These are phyloP conservation scores for Rutpela maculata DNA, from an alignment of 2,888 invertebrate species.

Conservation along the genomic window DNA sequence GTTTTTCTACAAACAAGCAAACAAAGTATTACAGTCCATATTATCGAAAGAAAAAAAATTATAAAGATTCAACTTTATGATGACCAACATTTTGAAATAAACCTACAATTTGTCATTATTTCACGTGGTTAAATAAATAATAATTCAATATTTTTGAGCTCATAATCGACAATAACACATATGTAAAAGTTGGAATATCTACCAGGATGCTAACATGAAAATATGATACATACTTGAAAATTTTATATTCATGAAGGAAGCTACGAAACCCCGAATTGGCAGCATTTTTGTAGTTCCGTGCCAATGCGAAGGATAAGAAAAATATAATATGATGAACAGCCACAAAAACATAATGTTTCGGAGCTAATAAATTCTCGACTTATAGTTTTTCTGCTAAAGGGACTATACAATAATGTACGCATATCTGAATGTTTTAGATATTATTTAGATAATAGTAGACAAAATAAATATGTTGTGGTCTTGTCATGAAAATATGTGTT, in stretches of 20 bases:
- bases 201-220: constrained; percentile 38
- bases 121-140: not conserved
- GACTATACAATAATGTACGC: not conserved
- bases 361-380: constrained; percentile 38
- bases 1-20: too few species aligned
- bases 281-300: constrained; percentile 48
- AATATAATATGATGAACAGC: constrained; percentile 39
- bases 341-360: constrained; percentile 43
- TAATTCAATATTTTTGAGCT: not conserved
- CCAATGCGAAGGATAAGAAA: constrained; percentile 46
- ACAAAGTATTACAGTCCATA: too few species aligned
- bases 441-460: not conserved
- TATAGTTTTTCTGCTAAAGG: not conserved
- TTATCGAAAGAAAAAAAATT: too few species aligned
- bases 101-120: too few species aligned
- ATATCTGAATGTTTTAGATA: not conserved
- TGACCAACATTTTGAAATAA: too few species aligned
- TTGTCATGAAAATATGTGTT: not conserved
- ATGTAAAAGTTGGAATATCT: not conserved
- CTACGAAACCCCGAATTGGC: constrained; percentile 48
- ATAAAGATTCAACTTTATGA: too few species aligned
- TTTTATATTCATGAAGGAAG: constrained; percentile 51
- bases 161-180: not conserved
- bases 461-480: not conserved
- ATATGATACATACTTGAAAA: constrained; percentile 43